phyloP scores from a whole-genome alignment of 2,888 invertebrate species.

The Lissocephala sabroskyi region DNA sequence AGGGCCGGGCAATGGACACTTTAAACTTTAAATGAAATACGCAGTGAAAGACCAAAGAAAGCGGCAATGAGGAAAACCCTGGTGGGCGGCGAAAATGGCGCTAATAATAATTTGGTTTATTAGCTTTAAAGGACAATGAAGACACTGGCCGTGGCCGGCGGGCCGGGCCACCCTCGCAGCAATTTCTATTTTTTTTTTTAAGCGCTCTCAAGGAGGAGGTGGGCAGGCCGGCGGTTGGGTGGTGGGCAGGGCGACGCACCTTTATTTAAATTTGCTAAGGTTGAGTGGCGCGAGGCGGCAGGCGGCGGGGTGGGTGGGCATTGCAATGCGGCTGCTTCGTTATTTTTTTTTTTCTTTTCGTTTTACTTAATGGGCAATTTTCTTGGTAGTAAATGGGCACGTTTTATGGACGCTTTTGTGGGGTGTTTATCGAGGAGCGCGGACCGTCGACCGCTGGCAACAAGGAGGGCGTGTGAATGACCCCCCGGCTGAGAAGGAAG shows the following conservation, averaged over 20 bases:
- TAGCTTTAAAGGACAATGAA: constrained; percentile 69
- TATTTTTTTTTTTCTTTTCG: constrained; percentile 34
- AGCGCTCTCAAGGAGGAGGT: constrained; percentile 29
- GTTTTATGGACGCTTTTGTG: constrained; percentile 69
- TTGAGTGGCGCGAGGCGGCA: not conserved
- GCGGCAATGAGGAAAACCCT: constrained; percentile 13
- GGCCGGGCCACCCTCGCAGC: constrained; percentile 23
- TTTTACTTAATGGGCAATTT: constrained; percentile 67
- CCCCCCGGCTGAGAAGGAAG: constrained; percentile 7
- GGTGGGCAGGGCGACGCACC: constrained; percentile 47
- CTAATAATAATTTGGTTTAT: constrained; percentile 71
- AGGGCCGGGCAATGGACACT: constrained; percentile 29
- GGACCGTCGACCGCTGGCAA: not conserved
- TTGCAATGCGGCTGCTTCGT: constrained; percentile 43
- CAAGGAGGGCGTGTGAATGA: constrained; percentile 14
- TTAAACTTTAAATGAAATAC: constrained; percentile 60
- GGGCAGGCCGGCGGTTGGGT: not conserved
- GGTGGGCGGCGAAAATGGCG: constrained; percentile 54
- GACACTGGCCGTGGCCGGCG: constrained; percentile 50
- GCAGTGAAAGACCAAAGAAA: constrained; percentile 23
- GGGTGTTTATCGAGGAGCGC: constrained; percentile 61
- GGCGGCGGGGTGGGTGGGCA: constrained; percentile 9
- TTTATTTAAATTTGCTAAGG: constrained; percentile 59
- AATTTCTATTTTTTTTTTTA: constrained; percentile 33
- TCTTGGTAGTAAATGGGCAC: constrained; percentile 67